Evolutionary conservation across 2,113 vertebrate species (phyloP).

Genomic region (Pomatorhinus ruficollis): DNA sequence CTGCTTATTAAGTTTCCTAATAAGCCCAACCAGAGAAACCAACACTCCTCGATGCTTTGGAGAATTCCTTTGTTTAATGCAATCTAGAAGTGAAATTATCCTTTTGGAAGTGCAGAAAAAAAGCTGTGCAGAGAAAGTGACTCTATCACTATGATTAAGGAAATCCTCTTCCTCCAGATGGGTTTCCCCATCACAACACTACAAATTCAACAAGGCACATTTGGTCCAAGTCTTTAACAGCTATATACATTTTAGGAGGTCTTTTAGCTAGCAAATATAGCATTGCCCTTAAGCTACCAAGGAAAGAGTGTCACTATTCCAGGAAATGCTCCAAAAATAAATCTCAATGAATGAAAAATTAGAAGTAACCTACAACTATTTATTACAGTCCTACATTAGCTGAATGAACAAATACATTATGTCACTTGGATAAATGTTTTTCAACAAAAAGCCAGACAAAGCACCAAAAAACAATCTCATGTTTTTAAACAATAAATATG

Average conservation of each 20-base stretch:
- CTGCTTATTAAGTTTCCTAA: not conserved
- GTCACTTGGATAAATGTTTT: not conserved
- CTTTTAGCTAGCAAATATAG: not conserved
- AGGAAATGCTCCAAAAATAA: not conserved
- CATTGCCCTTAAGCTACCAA: not conserved
- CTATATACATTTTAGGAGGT: not conserved
- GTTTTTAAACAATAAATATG: not conserved
- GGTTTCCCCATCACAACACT: not conserved
- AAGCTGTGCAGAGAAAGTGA: not conserved
- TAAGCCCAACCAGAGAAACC: not conserved
- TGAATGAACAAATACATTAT: not conserved
- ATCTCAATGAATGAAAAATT: not conserved
- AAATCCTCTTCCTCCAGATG: slow-evolving; percentile 12
- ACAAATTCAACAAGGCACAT: not conserved
- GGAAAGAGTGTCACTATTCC: not conserved
- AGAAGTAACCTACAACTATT: not conserved
- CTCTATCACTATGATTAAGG: not conserved
- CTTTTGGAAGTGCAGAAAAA: not conserved
- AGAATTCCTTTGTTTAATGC: not conserved
- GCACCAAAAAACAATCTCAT: not conserved
- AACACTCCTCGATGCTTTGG: rapidly evolving
- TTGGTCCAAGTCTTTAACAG: not conserved
- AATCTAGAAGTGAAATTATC: not conserved
- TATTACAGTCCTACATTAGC: not conserved
- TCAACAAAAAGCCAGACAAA: not conserved